These are phyloP conservation scores for Anaspis maculata DNA, from an alignment of 2,888 invertebrate genomes.

Conservation along the genomic window DNA sequence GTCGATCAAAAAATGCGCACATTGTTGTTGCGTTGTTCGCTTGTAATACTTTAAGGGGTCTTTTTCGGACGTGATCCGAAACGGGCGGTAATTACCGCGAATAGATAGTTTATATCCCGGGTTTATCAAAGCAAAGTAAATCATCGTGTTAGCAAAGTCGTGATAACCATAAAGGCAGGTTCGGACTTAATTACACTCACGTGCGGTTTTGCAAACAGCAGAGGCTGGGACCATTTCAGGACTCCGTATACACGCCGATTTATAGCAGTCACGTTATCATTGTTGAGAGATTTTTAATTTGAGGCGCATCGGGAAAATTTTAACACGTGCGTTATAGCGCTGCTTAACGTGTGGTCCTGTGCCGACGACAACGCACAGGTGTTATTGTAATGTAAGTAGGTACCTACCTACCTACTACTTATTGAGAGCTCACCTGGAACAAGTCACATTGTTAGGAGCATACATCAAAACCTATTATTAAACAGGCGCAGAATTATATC, in stretches of 20 bases:
- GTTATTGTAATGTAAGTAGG: too few relatives aligned
- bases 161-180: conserved; percentile 39
- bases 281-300: conserved; percentile 30
- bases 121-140: conserved; percentile 40
- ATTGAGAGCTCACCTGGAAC: too few relatives aligned
- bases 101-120: conserved; percentile 37
- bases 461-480: too few relatives aligned
- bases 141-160: conserved; percentile 37
- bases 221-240: conserved; percentile 25
- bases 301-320: conserved; percentile 17
- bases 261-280: conserved; percentile 35
- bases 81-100: conserved; percentile 29
- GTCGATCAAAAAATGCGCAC: too few relatives aligned
- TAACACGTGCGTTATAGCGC: conserved; percentile 24
- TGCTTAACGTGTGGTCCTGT: conserved; percentile 23
- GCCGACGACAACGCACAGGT: conserved; percentile 4
- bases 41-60: neutral
- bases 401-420: too few relatives aligned
- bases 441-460: too few relatives aligned
- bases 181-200: conserved; percentile 41
- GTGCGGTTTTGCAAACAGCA: conserved; percentile 36
- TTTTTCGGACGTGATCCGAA: conserved; percentile 24
- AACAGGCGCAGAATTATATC: too few relatives aligned
- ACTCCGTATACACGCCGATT: conserved; percentile 34
- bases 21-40: too few relatives aligned